Conservation (phyloP, 2,113 vertebrate genomes). For the Kryptolebias marmoratus region DNA sequence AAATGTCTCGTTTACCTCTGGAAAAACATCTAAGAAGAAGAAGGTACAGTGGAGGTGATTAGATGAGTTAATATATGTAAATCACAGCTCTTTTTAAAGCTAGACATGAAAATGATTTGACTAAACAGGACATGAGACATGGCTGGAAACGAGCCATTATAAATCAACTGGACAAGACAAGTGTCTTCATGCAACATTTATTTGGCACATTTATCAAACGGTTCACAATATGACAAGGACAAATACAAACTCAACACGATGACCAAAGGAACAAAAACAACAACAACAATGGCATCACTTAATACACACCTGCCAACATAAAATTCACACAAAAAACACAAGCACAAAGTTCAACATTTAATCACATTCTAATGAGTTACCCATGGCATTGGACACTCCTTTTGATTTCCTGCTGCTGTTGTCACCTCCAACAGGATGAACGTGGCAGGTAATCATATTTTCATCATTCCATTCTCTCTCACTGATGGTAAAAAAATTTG, state of each 20-base stretch:
- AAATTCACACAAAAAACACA: neutral
- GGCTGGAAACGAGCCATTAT: neutral
- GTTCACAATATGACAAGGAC: conserved; percentile 27
- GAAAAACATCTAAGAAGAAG: conserved; percentile 5
- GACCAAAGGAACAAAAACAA: neutral
- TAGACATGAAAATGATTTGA: neutral
- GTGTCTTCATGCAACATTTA: conserved; percentile 54
- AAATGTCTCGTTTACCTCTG: neutral
- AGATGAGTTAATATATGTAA: neutral
- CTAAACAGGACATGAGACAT: neutral
- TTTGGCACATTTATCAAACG: conserved; percentile 30
- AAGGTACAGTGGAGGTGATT: conserved; percentile 17
- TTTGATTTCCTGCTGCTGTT: fast-evolving
- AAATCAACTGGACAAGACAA: neutral
- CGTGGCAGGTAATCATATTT: neutral
- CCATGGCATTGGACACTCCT: fast-evolving
- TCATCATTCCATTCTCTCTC: fast-evolving
- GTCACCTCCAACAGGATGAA: neutral
- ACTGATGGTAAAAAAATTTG: conserved; percentile 31
- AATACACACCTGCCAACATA: neutral
- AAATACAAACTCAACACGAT: neutral
- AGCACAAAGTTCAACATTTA: conserved; percentile 1
- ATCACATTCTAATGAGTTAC: neutral
- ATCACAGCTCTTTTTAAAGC: too few relatives aligned
- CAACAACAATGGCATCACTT: conserved; percentile 5